Evolutionary conservation across 2,888 invertebrate genomes (phyloP).

Genomic region (Chloroclystis v-ata): DNA sequence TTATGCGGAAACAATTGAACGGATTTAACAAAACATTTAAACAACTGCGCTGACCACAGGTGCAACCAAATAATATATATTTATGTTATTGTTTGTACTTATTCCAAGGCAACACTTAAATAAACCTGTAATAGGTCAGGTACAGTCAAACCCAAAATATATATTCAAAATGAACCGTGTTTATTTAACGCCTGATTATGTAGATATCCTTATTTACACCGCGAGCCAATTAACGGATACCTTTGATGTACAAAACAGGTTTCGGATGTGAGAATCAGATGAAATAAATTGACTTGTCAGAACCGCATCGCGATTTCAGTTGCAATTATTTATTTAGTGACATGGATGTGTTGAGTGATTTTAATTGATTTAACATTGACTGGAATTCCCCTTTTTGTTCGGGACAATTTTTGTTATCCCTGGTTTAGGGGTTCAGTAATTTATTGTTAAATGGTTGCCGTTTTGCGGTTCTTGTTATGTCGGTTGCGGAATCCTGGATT

Average conservation of each 20-base stretch:
- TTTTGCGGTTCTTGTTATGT: not conserved
- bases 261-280: slow-evolving; percentile 58
- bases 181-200: slow-evolving; percentile 31
- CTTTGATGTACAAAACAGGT: slow-evolving; percentile 68
- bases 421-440: not conserved
- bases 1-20: too few species aligned
- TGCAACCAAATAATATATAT: too few species aligned
- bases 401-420: not conserved
- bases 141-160: slow-evolving; percentile 20
- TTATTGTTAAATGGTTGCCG: not conserved
- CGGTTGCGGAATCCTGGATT: not conserved
- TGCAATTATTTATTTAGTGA: slow-evolving; percentile 51
- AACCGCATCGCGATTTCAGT: slow-evolving; percentile 45
- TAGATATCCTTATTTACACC: slow-evolving; percentile 37
- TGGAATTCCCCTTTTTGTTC: not conserved
- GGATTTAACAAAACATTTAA: too few species aligned
- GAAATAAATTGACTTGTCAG: slow-evolving; percentile 69
- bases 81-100: too few species aligned
- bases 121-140: slow-evolving; percentile 10
- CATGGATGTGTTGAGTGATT: slow-evolving; percentile 16
- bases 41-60: too few species aligned
- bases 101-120: not conserved
- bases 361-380: slow-evolving; percentile 10
- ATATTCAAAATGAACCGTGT: slow-evolving; percentile 22
- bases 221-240: slow-evolving; percentile 60